These are phyloP conservation scores for Phengaris alcon DNA, from an alignment of 2,888 invertebrate species.

Conservation along the genomic window DNA sequence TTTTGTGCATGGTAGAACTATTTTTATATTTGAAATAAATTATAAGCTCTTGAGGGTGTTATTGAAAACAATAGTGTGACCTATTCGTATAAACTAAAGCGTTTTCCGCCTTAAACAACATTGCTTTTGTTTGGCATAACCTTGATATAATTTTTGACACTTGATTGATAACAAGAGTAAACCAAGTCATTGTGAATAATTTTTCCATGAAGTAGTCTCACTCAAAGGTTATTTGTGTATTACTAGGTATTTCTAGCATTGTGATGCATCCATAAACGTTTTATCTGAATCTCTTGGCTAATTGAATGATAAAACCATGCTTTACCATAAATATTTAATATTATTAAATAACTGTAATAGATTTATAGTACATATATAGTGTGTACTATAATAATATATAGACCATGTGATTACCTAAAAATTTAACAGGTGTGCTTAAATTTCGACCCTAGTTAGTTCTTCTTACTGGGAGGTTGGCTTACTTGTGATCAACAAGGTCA, in stretches of 20 bases:
- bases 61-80: neutral
- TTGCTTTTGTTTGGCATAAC: slow-evolving; percentile 1
- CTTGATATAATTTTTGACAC: slow-evolving; percentile 25
- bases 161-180: slow-evolving; percentile 18
- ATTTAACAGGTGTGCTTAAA: too few relatives aligned
- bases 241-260: neutral
- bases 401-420: too few relatives aligned
- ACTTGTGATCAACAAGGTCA: too few relatives aligned
- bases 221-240: neutral
- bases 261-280: neutral
- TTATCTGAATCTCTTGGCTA: neutral
- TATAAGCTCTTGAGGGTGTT: neutral
- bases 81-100: neutral
- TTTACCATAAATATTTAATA: neutral
- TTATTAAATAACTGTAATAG: too few relatives aligned
- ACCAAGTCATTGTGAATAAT: neutral
- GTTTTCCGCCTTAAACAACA: neutral
- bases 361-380: too few relatives aligned
- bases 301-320: neutral
- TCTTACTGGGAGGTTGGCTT: too few relatives aligned
- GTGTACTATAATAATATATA: too few relatives aligned
- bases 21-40: neutral
- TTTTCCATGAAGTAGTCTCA: neutral
- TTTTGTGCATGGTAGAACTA: neutral
- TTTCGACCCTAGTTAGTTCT: too few relatives aligned